These are phyloP conservation scores for Varroa destructor DNA, from an alignment of 1,140 invertebrate genomes.

Conservation along the genomic window DNA sequence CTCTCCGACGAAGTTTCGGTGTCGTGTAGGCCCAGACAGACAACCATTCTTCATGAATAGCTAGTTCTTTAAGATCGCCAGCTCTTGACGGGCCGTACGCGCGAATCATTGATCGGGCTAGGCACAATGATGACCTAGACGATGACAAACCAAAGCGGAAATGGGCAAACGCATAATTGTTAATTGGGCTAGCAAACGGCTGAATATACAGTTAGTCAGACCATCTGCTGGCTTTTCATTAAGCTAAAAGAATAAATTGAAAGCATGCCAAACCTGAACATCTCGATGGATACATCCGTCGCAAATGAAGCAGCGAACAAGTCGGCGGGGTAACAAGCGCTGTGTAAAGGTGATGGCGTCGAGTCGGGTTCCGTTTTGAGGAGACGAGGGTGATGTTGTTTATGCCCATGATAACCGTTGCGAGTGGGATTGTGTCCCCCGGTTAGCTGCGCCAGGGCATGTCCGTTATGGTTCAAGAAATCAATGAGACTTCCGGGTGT, in stretches of 20 bases:
- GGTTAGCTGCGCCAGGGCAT: no score
- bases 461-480: constrained; percentile 17
- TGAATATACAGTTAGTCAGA: no score
- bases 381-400: no score
- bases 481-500: neutral
- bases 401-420: no score
- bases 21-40: constrained; percentile 19
- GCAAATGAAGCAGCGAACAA: constrained; percentile 20
- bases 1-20: constrained; percentile 11
- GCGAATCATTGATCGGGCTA: constrained; percentile 15
- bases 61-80: constrained; percentile 15
- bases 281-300: constrained; percentile 18
- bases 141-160: no score
- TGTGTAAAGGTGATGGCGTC: neutral
- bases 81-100: constrained; percentile 23
- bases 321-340: neutral
- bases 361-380: constrained; percentile 23
- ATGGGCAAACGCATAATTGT: no score
- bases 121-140: constrained; percentile 10
- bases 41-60: constrained; percentile 21
- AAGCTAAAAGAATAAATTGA: no score
- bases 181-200: no score
- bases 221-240: no score
- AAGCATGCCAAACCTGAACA: constrained; percentile 1
- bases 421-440: no score